phyloP scores from a whole-genome alignment of 2,888 invertebrate genomes.

The Isoperla grammatica region DNA sequence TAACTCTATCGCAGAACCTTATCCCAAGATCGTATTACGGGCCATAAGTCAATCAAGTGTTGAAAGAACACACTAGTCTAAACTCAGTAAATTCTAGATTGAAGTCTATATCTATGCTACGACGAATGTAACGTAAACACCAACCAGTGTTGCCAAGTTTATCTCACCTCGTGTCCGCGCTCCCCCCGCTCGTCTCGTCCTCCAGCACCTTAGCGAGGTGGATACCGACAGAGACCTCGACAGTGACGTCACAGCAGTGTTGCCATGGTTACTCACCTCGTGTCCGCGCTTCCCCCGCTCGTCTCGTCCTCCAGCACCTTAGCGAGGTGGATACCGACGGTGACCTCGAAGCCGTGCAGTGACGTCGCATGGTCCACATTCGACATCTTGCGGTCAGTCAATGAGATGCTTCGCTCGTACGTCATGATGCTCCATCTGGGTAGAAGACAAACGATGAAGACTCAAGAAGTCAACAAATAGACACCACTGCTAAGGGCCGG shows the following conservation, averaged over 20 bases:
- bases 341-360: constrained; percentile 69
- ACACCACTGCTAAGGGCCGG: no score
- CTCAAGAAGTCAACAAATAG: no score
- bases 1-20: no score
- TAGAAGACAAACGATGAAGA: constrained; percentile 12
- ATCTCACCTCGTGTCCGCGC: background rate
- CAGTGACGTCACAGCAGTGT: no score
- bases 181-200: background rate
- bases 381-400: constrained; percentile 49
- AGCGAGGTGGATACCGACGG: constrained; percentile 71
- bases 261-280: background rate
- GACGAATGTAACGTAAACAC: no score
- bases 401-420: constrained; percentile 68
- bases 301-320: constrained; percentile 60
- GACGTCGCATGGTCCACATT: constrained; percentile 48
- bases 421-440: constrained; percentile 91
- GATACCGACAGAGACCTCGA: constrained; percentile 69
- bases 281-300: background rate
- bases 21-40: no score
- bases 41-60: no score
- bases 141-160: no score
- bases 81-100: no score
- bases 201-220: constrained; percentile 80
- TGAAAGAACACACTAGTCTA: no score
- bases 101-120: no score